Evolutionary conservation across 2,888 invertebrate species (phyloP), one percentile per base, ranked within the genome.

Genomic region (Phyllotreta striolata): DNA sequence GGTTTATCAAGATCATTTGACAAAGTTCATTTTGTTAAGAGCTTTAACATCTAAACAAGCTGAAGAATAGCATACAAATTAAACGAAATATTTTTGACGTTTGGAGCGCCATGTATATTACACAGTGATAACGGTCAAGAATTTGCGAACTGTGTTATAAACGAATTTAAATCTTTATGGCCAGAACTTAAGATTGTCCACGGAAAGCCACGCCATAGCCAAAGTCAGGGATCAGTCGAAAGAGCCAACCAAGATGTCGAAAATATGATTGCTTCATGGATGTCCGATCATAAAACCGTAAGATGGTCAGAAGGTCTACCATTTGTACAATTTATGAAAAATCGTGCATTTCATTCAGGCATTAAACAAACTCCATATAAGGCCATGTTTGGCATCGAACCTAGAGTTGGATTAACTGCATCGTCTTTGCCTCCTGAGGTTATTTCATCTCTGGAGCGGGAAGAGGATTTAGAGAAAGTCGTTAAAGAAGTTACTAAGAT

Each of bases 311-410:
- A 34, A 52, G 52, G 52, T 35, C 34, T 52, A 8, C 34, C 34
- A 52, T 52, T 52, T 52, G 37, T 52, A 9, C 52, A 52, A 13
- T 52, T 52, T 44, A 43, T 10, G 35, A 44, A 56, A 56, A 56
- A 56, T 6, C 56, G 43, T 43, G n/a, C n/a, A n/a, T 39, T 7
- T 39, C 39, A 39, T 39, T 39, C 8, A 39, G 39, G 39, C 39
- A 39, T 39, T n/a, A n/a, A n/a, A n/a, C n/a, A n/a, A n/a, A n/a
- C n/a, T n/a, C n/a, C n/a, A n/a, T n/a, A 76, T 63, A 65, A 74
- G 70, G 74, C 74, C 39, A 65, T 72, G 62, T 72, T 75, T 56
- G 72, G 74, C n/a, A 43, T 61, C 14, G 63, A 59, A 51, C 62
- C 68, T 10, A 68, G 60, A 63, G 63, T 65, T 58, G 67, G 69